Conservation (phyloP, 30 jellyfish, hydroid and myxozoan species). For the Pseudorhiza aurosa region DNA sequence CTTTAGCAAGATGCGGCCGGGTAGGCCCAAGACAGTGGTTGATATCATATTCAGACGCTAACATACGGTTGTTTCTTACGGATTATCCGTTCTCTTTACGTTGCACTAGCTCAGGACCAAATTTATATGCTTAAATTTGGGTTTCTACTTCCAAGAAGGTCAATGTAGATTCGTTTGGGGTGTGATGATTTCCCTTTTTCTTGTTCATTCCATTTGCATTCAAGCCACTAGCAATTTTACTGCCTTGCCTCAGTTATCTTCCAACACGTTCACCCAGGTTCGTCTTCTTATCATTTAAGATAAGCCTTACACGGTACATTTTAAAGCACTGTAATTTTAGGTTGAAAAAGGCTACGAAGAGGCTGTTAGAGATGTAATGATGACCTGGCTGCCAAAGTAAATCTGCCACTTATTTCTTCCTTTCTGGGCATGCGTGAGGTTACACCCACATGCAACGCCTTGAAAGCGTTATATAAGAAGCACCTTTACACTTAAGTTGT, state of each 20-base stretch:
- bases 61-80: too few species aligned
- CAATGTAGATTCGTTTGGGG: not conserved
- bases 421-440: too few species aligned
- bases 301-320: not conserved
- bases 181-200: not conserved
- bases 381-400: slow-evolving; percentile 82
- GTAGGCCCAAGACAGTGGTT: too few species aligned
- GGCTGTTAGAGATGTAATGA: slow-evolving; percentile 68
- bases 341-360: slow-evolving; percentile 67
- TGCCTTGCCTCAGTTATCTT: not conserved
- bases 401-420: too few species aligned
- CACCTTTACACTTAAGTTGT: too few species aligned
- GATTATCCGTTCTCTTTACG: too few species aligned
- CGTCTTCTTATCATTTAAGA: too few species aligned
- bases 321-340: slow-evolving; percentile 3
- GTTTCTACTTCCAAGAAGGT: not conserved
- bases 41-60: too few species aligned
- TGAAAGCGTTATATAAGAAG: too few species aligned
- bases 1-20: too few species aligned
- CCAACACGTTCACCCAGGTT: not conserved
- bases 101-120: too few species aligned
- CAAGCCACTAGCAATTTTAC: not conserved
- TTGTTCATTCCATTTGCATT: not conserved
- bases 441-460: too few species aligned
- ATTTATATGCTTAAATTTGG: not conserved